Conservation (phyloP, 2,113 vertebrate genomes). For the Poecile atricapillus region DNA sequence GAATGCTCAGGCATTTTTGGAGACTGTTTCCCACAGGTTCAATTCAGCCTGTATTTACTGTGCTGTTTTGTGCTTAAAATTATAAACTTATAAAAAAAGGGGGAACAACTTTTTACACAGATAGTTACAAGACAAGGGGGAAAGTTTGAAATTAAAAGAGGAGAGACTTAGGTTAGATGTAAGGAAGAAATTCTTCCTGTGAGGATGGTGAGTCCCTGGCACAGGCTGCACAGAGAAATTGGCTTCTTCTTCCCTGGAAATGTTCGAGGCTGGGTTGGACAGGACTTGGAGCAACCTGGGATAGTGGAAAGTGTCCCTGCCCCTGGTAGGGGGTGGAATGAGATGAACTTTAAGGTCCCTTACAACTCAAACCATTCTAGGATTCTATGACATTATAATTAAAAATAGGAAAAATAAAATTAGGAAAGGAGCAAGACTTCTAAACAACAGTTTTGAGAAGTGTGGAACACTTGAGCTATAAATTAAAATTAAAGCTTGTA, state of each 20-base stretch:
- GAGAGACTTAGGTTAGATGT: not conserved
- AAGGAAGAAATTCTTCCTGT: not conserved
- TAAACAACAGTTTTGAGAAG: not conserved
- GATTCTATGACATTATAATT: not conserved
- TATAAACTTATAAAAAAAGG: not conserved
- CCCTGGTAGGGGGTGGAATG: not conserved
- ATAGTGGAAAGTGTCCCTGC: not conserved
- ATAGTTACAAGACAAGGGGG: not conserved
- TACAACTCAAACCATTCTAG: not conserved
- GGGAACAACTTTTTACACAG: not conserved
- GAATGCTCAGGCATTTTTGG: not conserved
- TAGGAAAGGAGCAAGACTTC: not conserved
- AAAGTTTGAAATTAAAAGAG: not conserved
- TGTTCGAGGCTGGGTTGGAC: not conserved
- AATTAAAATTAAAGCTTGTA: not conserved
- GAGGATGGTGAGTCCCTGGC: not conserved
- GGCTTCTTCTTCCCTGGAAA: not conserved
- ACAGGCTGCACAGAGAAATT: not conserved
- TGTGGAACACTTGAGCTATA: not conserved
- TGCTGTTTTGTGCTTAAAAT: not conserved
- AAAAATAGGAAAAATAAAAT: not conserved
- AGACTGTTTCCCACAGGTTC: not conserved
- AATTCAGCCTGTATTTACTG: not conserved
- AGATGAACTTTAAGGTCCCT: not conserved
- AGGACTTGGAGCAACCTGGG: not conserved